These are phyloP conservation scores for Podiceps cristatus DNA, from an alignment of 2,113 vertebrate species.

Conservation along the genomic window DNA sequence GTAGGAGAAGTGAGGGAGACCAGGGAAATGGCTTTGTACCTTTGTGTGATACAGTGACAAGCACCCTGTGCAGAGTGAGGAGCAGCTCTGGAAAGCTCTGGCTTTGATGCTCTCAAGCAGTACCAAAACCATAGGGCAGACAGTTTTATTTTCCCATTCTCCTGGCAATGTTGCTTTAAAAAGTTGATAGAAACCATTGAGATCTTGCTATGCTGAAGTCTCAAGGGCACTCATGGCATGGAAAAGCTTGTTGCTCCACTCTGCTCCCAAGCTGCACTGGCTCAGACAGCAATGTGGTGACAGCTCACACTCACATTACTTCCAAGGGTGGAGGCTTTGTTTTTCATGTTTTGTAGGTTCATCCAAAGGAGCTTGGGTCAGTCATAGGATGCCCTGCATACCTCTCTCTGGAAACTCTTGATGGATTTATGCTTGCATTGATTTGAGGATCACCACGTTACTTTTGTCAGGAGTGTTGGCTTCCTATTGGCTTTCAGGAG, in stretches of 20 bases:
- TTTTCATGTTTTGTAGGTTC: not conserved
- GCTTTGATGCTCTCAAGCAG: not conserved
- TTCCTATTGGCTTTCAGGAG: not conserved
- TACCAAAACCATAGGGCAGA: not conserved
- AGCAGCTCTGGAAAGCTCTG: not conserved
- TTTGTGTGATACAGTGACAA: not conserved
- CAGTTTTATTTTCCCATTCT: not conserved
- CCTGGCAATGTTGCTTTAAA: not conserved
- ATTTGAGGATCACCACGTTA: not conserved
- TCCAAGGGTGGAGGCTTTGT: not conserved
- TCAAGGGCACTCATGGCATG: not conserved
- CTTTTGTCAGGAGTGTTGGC: not conserved
- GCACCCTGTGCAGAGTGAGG: not conserved
- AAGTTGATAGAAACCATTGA: not conserved
- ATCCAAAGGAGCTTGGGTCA: not conserved
- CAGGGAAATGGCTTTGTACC: not conserved
- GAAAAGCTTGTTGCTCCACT: not conserved
- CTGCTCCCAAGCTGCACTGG: not conserved
- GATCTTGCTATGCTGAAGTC: not conserved
- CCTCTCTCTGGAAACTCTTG: not conserved
- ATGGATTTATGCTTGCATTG: not conserved
- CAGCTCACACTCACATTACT: not conserved
- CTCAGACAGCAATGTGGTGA: not conserved
- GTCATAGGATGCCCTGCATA: not conserved
- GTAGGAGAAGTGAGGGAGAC: not conserved